A percentile compares a stretch with the other conserved stretches of the same genome.
Conservation (phyloP, 2,797 vertebrate species). For the Takifugu rubripes region DNA sequence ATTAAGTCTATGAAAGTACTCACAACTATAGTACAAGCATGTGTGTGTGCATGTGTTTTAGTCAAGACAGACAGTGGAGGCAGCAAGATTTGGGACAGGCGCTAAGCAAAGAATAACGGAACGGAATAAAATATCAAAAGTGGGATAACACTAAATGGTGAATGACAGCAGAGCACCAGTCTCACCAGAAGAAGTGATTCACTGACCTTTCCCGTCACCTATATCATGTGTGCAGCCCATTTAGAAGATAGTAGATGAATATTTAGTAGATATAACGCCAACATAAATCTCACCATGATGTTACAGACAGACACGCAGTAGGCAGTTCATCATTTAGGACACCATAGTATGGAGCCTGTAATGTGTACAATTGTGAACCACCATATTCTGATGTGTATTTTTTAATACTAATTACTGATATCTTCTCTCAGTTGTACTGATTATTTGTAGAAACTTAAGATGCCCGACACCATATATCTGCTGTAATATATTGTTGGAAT, state of each 20-base stretch:
- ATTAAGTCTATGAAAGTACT: no score
- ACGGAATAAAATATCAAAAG: no score
- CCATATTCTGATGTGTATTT: no score
- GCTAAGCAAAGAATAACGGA: no score
- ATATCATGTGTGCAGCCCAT: slow-evolving; percentile 9
- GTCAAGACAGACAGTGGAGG: no score
- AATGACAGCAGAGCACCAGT: neutral
- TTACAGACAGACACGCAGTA: slow-evolving; percentile 28
- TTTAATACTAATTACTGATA: neutral
- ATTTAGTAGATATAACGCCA: slow-evolving; percentile 21
- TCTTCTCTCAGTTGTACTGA: slow-evolving; percentile 13
- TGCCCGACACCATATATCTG: slow-evolving; percentile 22
- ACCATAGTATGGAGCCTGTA: slow-evolving; percentile 22
- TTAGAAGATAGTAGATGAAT: slow-evolving; percentile 31
- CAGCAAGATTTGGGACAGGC: no score
- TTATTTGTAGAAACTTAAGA: slow-evolving; percentile 1
- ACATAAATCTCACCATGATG: slow-evolving; percentile 36
- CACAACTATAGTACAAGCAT: no score
- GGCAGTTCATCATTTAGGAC: slow-evolving; percentile 37
- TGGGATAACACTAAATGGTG: no score
- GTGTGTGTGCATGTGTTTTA: no score
- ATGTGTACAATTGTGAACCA: slow-evolving; percentile 26
- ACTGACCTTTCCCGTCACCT: slow-evolving; percentile 1
- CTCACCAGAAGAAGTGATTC: neutral
- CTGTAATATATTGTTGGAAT: slow-evolving; percentile 9